These are phyloP conservation scores for Gorilla gorilla DNA, from an alignment of 2,113 vertebrate species.

Conservation along the genomic window DNA sequence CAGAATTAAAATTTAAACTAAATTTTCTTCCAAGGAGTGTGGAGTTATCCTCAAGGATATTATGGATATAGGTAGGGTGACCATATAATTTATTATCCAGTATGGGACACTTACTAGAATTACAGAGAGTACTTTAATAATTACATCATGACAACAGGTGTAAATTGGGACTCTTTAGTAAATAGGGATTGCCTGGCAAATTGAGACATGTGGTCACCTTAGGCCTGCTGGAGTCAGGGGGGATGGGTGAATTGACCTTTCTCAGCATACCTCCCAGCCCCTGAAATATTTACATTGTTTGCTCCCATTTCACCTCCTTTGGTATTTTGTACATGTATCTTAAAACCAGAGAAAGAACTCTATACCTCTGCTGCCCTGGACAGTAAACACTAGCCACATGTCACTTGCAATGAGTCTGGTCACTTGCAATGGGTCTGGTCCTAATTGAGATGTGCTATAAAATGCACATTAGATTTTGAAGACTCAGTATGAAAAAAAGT, in stretches of 20 bases:
- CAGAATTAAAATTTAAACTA: conserved; percentile 55
- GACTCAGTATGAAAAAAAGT: not conserved
- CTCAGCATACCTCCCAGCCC: not conserved
- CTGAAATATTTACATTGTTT: conserved; percentile 1
- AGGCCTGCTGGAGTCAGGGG: not conserved
- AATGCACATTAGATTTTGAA: conserved; percentile 43
- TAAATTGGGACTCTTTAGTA: conserved; percentile 30
- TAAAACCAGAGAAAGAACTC: conserved; percentile 40
- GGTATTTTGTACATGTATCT: conserved; percentile 39
- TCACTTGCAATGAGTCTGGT: not conserved
- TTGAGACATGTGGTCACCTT: not conserved
- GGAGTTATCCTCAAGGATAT: conserved; percentile 30
- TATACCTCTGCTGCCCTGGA: conserved; percentile 25
- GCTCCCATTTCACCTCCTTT: conserved; percentile 15
- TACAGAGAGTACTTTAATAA: not conserved
- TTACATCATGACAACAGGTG: not conserved
- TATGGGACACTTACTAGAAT: conserved; percentile 12
- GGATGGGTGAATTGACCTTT: not conserved
- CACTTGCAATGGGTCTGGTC: not conserved
- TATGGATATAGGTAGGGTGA: not conserved
- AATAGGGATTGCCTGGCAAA: conserved; percentile 6
- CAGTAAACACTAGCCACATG: not conserved
- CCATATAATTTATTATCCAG: conserved; percentile 17
- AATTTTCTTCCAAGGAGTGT: conserved; percentile 54
- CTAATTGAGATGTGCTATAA: conserved; percentile 36